phyloP scores from a whole-genome alignment of 2,888 invertebrate genomes.

The Heteromyza rotundicornis region DNA sequence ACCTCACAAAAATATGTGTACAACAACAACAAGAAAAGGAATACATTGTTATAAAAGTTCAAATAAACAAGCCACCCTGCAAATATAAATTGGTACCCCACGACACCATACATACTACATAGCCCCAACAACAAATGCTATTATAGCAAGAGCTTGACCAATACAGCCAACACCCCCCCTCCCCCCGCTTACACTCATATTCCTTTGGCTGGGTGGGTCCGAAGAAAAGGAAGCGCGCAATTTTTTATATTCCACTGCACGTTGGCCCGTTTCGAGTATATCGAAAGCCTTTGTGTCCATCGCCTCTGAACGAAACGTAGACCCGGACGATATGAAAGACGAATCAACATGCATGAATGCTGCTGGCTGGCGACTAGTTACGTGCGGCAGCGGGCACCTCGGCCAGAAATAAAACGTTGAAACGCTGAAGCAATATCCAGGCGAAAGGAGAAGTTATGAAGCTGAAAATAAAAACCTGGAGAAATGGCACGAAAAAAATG shows the following conservation, averaged over 20 bases:
- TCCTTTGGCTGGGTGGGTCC: too few species aligned
- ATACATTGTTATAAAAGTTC: conserved; percentile 55
- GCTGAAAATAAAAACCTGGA: conserved; percentile 20
- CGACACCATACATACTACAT: neutral
- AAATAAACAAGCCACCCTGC: conserved; percentile 40
- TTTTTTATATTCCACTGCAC: conserved; percentile 28
- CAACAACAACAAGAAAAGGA: conserved; percentile 16
- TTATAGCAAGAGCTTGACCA: conserved; percentile 35
- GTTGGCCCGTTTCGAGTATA: neutral
- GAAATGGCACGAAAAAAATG: conserved; percentile 40
- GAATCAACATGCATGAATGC: conserved; percentile 19
- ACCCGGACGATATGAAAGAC: conserved; percentile 1
- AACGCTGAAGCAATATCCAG: conserved; percentile 26
- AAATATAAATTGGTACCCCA: too few species aligned
- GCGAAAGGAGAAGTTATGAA: conserved; percentile 26
- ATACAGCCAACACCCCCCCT: conserved; percentile 20
- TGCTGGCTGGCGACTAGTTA: neutral
- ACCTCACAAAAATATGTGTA: conserved; percentile 27
- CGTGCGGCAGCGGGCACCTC: neutral
- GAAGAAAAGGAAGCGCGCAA: conserved; percentile 29
- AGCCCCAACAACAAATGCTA: neutral
- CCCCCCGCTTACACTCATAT: neutral
- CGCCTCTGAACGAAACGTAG: neutral
- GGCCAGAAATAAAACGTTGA: conserved; percentile 9
- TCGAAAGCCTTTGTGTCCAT: neutral